Base-by-base conservation (phyloP, 1,140 invertebrate genomes). In the Drosophila mayri region DNA sequence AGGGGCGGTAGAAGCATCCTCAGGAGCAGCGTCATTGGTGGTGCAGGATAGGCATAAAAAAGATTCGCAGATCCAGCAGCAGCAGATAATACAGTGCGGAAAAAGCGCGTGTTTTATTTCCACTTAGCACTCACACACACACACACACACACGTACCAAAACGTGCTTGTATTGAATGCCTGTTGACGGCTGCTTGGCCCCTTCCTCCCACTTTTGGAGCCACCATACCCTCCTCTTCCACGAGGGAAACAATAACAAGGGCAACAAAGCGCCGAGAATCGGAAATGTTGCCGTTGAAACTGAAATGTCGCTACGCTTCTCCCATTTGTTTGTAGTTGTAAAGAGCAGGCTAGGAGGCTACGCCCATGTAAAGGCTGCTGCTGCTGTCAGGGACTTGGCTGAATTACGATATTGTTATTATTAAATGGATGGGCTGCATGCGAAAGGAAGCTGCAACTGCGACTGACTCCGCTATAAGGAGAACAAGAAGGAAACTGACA, bases 321-420 rank as follows among this genome's bases (percentile, higher is more conserved):
- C 66, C 41, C 66, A 58, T 71, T 78, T 72, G 82, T 79, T 66
- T 59, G 41, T 50, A 49, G 41, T 62, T 57, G 59, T 61, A 55
- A 38, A 55, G 37, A 55, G 35, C 20, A 11, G 20, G 52, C 35
- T 14, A 20, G 40, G 30, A 25, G 74, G 44, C 67, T 88, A 76
- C 70, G 70, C 63, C 78, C 82, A 85, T 86, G 74, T 75, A 74
- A 75, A 66, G 46, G 76, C 68, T 73, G 61, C 35, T 18, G 61
- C 85, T 18, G 61, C 84, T 18, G 61, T 79, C 85, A 90, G 78
- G 44, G 85, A 90, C 86, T 90, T 90, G 86, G 75, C 77, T 90
- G 85, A 90, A 90, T 90, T 90, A 90, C 85, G 85, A 90, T 90
- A 90, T 90, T 90, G 85, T 90, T 90, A 85, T 88, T 88, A 88